A percentile compares a stretch with the other conserved stretches of the same genome.
Evolutionary conservation across 2,113 vertebrate species (phyloP).

Genomic region (human (Homo sapiens)): GRCh38 chr2:165064001-165064500

Average conservation of each 20-base stretch:
- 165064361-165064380: neutral
- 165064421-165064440: slow-evolving; percentile 58
- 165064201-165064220: neutral
- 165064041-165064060: neutral
- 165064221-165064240: neutral
- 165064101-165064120: neutral
- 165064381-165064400: slow-evolving; percentile 50
- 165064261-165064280: neutral
- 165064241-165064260: neutral
- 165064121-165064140: neutral
- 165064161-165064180: neutral
- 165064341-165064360: neutral
- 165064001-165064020: neutral
- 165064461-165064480: slow-evolving; percentile 14
- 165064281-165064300: neutral
- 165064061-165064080: neutral
- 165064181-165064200: neutral
- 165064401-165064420: neutral
- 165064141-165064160: neutral
- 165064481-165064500: slow-evolving; percentile 35
- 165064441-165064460: slow-evolving; percentile 57
- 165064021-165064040: neutral
- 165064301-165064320: neutral
- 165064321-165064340: neutral
- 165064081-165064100: neutral